phyloP scores from a whole-genome alignment of 2,888 invertebrate species.

The Lacanobia wlatinum region DNA sequence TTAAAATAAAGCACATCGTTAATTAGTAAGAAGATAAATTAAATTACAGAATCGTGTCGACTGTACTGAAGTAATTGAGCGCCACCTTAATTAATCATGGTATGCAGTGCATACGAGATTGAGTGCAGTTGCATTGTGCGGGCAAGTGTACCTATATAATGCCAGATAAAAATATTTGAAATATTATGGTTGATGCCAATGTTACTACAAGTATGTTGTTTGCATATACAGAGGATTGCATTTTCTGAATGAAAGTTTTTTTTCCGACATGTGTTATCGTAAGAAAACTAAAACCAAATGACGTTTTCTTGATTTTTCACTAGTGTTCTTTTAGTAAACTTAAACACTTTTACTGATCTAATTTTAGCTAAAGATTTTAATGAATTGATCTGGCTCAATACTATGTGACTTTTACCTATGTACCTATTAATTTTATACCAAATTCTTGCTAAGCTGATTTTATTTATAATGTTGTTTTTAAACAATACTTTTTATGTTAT shows the following conservation, averaged over 20 bases:
- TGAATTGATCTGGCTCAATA: too few relatives aligned
- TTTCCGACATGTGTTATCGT: too few relatives aligned
- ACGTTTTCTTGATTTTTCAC: neutral
- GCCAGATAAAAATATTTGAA: neutral
- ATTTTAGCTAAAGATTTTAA: too few relatives aligned
- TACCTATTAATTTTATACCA: too few relatives aligned
- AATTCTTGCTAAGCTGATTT: too few relatives aligned
- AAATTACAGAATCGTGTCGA: slow-evolving; percentile 68
- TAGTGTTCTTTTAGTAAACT: neutral
- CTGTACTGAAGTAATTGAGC: slow-evolving; percentile 64
- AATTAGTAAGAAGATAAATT: slow-evolving; percentile 64
- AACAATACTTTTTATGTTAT: too few relatives aligned
- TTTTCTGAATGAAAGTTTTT: too few relatives aligned
- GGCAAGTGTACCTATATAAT: neutral
- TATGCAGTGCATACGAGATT: slow-evolving; percentile 53
- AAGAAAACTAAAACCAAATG: neutral
- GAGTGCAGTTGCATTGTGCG: slow-evolving; percentile 48
- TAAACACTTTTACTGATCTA: too few relatives aligned
- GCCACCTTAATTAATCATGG: slow-evolving; percentile 68
- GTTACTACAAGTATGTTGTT: too few relatives aligned
- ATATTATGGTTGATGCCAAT: neutral
- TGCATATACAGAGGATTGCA: too few relatives aligned
- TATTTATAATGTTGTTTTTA: too few relatives aligned
- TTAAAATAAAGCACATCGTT: slow-evolving; percentile 49
- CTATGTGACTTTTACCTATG: too few relatives aligned